Evolutionary conservation across 1,140 invertebrate genomes (phyloP).

Genomic region (Penaeus chinensis): DNA sequence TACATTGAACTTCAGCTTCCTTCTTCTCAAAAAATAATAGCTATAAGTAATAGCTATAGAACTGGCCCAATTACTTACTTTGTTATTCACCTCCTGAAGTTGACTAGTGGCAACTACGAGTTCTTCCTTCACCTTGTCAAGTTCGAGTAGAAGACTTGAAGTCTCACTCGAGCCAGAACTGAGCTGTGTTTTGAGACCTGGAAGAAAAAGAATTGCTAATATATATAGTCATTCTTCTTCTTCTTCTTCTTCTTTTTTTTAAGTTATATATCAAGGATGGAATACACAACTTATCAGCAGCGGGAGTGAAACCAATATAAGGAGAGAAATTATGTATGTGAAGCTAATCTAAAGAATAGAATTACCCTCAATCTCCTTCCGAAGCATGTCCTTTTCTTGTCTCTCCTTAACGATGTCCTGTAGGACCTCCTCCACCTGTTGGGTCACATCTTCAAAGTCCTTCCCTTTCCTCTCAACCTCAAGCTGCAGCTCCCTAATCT

Average conservation of each 20-base stretch:
- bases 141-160: slow-evolving; percentile 28
- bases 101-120: slow-evolving; percentile 15
- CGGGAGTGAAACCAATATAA: background rate
- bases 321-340: too few relatives aligned
- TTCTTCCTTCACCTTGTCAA: slow-evolving; percentile 36
- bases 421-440: slow-evolving; percentile 34
- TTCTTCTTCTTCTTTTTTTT: background rate
- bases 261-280: background rate
- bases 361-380: slow-evolving; percentile 40
- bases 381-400: slow-evolving; percentile 42
- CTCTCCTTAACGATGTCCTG: slow-evolving; percentile 41
- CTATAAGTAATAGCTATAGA: background rate
- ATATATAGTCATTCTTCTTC: too few relatives aligned
- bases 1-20: too few relatives aligned
- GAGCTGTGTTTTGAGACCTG: slow-evolving; percentile 22
- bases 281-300: background rate
- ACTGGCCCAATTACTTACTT: slow-evolving; percentile 20
- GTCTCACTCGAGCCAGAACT: slow-evolving; percentile 19
- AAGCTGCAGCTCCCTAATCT: slow-evolving; percentile 46
- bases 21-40: too few relatives aligned
- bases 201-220: background rate
- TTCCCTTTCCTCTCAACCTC: slow-evolving; percentile 40
- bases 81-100: background rate
- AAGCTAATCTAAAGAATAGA: too few relatives aligned
- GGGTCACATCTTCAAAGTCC: slow-evolving; percentile 38